phyloP scores from a whole-genome alignment of 1,140 invertebrate species.

The Acyrthosiphon pisum region DNA sequence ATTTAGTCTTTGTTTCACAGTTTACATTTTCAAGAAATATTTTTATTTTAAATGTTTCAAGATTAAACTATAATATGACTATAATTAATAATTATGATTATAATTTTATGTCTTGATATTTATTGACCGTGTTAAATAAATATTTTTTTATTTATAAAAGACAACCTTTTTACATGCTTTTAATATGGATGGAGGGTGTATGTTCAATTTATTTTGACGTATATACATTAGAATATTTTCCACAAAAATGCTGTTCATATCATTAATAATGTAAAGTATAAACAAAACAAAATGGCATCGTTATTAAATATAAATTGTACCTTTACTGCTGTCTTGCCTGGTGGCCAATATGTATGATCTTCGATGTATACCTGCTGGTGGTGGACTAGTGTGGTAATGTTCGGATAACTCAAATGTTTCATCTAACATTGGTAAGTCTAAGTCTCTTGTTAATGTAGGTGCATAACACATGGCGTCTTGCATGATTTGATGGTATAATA shows the following conservation, averaged over 20 bases:
- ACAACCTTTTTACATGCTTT: not conserved
- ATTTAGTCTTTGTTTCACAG: not conserved
- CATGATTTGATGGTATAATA: constrained; percentile 61
- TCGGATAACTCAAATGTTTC: constrained; percentile 55
- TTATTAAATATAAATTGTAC: not conserved
- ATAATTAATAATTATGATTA: not conserved
- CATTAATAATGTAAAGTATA: no score
- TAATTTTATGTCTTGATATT: not conserved
- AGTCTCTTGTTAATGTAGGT: constrained; percentile 59
- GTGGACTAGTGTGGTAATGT: constrained; percentile 30
- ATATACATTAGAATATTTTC: not conserved
- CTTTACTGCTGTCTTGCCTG: constrained; percentile 54
- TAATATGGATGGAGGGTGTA: not conserved
- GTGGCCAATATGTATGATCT: constrained; percentile 61
- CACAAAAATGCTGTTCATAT: not conserved
- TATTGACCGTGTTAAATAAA: not conserved
- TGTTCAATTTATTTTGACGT: not conserved
- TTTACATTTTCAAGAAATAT: not conserved
- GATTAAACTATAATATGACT: not conserved
- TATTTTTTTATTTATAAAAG: not conserved
- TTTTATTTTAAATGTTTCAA: not conserved
- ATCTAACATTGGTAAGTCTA: constrained; percentile 59
- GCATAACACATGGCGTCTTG: constrained; percentile 61
- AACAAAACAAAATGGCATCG: not conserved
- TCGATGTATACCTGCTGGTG: constrained; percentile 58